A percentile compares a stretch with the other conserved stretches of the same genome.
Conservation (phyloP, 2,797 vertebrate species). For the Helarctos malayanus region DNA sequence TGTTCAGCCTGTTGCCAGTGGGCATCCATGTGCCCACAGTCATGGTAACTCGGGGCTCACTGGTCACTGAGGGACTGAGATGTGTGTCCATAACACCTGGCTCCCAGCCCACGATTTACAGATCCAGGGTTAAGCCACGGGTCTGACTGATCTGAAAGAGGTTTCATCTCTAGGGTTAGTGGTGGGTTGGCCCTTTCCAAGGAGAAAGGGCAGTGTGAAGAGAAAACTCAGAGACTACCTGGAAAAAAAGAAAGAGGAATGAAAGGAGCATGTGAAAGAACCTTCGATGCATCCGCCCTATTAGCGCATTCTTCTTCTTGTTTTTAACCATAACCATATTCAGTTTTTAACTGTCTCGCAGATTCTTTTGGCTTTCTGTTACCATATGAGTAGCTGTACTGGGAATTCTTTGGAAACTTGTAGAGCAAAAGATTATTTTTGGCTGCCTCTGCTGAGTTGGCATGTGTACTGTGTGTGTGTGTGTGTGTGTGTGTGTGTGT, state of each 20-base stretch:
- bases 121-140: neutral
- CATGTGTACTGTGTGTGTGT: neutral
- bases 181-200: neutral
- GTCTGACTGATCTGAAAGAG: neutral
- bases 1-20: neutral
- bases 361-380: constrained; percentile 33
- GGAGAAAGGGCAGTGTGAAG: neutral
- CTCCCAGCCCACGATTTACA: neutral
- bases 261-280: neutral
- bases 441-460: neutral
- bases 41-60: neutral
- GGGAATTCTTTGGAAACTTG: constrained; percentile 39
- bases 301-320: neutral
- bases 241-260: neutral
- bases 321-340: constrained; percentile 29
- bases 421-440: constrained; percentile 37
- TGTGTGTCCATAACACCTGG: neutral
- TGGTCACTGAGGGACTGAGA: neutral
- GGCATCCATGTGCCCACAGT: neutral
- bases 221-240: neutral
- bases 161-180: neutral
- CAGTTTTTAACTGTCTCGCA: constrained; percentile 53
- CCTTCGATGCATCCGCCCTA: neutral
- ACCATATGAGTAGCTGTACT: neutral
- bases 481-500: neutral